Evolutionary conservation across 2,888 invertebrate species (phyloP), one percentile per base, ranked within the genome.

Genomic region (Escarpia spicata): DNA sequence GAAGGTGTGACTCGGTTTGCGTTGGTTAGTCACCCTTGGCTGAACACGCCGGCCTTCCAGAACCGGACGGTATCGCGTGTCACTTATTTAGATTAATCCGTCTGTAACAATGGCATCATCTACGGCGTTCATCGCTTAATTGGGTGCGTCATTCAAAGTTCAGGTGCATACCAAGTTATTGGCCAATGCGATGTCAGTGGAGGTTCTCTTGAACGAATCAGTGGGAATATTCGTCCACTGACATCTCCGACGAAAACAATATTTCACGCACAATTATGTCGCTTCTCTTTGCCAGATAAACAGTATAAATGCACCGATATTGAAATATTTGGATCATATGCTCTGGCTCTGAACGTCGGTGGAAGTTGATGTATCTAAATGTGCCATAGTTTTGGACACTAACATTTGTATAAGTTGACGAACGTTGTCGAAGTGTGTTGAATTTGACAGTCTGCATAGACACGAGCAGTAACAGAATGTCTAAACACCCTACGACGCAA

Each of bases 161-260:
- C 19, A 75, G 19, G 19, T 26, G 19, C 26, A 75, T 26, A n/a
- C 75, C 75, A 75, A 26, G 75, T 75, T 75, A n/a, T 75, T 75
- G 75, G n/a, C 3, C 75, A 26, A 75, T 75, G 26, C 6, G 19
- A 26, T 26, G 75, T 37, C 75, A 26, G 26, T n/a, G 3, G 75
- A 3, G 19, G 75, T 75, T 75, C 75, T 75, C 3, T 75, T 6
- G 52, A 52, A 52, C 9, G 52, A 9, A 52, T 52, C 9, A 15
- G 75, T n/a, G 75, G 75, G n/a, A 75, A 75, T 75, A 75, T 75
- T 75, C 75, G 19, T 26, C 75, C 75, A 26, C 75, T 75, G 75
- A n/a, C 75, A 75, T 75, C 75, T 75, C 75, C 75, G 75, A 26
- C 75, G 75, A 75, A 75, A 75, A 75, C 75, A 75, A n/a, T 26